phyloP scores from a whole-genome alignment of 2,888 invertebrate species.

The Drosophila differens region DNA sequence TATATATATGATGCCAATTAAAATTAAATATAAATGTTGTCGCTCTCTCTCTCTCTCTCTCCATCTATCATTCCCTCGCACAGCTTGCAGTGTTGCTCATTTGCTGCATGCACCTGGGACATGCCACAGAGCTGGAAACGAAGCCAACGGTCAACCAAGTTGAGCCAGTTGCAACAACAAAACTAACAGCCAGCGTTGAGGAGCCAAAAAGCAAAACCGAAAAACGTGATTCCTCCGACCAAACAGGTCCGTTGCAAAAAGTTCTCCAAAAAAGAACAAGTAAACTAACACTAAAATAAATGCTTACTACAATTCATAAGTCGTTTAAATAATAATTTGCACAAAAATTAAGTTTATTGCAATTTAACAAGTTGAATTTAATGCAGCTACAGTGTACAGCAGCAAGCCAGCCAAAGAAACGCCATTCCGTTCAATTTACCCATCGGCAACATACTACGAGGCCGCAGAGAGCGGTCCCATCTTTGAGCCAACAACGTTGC shows the following conservation, averaged over 20 bases:
- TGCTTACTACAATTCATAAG: background rate
- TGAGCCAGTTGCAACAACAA: slow-evolving; percentile 53
- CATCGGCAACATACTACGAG: slow-evolving; percentile 58
- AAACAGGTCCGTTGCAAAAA: slow-evolving; percentile 59
- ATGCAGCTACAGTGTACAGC: slow-evolving; percentile 24
- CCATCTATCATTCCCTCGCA: background rate
- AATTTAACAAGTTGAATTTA: background rate
- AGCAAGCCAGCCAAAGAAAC: slow-evolving; percentile 64
- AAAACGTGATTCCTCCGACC: slow-evolving; percentile 76
- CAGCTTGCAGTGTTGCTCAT: slow-evolving; percentile 37
- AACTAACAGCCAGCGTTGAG: slow-evolving; percentile 61
- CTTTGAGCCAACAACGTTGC: slow-evolving; percentile 73
- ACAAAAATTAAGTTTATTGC: background rate
- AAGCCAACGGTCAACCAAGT: slow-evolving; percentile 36
- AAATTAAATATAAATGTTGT: slow-evolving; percentile 11
- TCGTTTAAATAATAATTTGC: background rate
- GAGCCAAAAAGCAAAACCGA: slow-evolving; percentile 75
- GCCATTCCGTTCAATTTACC: slow-evolving; percentile 74
- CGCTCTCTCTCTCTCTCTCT: background rate
- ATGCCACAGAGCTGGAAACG: slow-evolving; percentile 46
- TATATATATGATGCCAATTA: slow-evolving; percentile 15
- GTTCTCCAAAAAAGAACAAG: background rate
- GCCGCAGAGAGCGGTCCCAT: slow-evolving; percentile 42
- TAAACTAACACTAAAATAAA: background rate
- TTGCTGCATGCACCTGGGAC: slow-evolving; percentile 31